A percentile compares a stretch with the other conserved stretches of the same genome.
Conservation (phyloP, 2,113 vertebrate genomes). For the Sinosuthora webbiana region DNA sequence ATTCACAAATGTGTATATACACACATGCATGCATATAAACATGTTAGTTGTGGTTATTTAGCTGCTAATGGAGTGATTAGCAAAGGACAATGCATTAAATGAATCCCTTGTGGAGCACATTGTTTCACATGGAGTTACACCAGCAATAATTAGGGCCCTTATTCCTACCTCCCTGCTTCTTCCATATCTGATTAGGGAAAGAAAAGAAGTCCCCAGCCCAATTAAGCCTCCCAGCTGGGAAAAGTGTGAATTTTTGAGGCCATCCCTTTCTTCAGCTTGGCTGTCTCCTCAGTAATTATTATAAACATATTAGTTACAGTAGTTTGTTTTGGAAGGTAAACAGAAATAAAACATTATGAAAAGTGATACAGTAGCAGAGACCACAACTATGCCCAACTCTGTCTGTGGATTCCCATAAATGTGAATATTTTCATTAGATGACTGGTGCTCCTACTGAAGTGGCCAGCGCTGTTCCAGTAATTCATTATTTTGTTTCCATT, state of each 20-base stretch:
- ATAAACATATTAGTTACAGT: constrained; percentile 31
- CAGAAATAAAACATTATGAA: constrained; percentile 37
- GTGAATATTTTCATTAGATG: constrained; percentile 40
- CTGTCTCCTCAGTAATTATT: constrained; percentile 11
- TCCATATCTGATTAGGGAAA: neutral
- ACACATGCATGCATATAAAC: neutral
- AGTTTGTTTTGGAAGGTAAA: constrained; percentile 60
- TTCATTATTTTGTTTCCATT: neutral
- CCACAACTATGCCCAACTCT: constrained; percentile 32
- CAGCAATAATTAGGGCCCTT: neutral
- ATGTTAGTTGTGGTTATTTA: neutral
- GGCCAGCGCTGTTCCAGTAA: neutral
- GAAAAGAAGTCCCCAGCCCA: neutral
- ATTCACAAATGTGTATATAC: neutral
- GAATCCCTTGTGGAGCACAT: neutral
- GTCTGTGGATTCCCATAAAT: constrained; percentile 44
- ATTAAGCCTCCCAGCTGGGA: neutral
- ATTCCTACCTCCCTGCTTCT: neutral
- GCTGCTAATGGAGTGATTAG: neutral
- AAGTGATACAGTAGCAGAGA: constrained; percentile 5
- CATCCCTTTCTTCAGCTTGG: neutral
- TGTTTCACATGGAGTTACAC: neutral
- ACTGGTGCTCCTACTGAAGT: neutral
- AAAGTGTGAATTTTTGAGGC: neutral
- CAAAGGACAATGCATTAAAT: neutral